Evolutionary conservation across 2,797 vertebrate genomes (phyloP).

Genomic region (Limosa lapponica): DNA sequence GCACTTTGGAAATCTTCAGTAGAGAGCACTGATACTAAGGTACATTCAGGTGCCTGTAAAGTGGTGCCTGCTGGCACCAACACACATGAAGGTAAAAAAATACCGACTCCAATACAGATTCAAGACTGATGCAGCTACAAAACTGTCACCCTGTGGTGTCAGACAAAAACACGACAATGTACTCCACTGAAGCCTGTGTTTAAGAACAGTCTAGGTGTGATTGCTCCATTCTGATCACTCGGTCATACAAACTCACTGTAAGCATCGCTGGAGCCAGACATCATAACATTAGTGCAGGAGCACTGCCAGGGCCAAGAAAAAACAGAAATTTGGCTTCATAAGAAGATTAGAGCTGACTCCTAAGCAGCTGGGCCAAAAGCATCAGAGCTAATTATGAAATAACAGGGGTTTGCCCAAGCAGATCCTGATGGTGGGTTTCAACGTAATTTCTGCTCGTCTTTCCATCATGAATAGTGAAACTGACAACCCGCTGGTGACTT

Average conservation of each 20-base stretch:
- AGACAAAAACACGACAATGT: not conserved
- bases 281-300: not conserved
- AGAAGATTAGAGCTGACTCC: not conserved
- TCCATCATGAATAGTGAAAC: not conserved
- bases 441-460: not conserved
- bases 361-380: constrained; percentile 11
- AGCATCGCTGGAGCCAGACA: not conserved
- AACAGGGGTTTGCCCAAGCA: constrained; percentile 14
- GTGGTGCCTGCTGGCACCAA: not conserved
- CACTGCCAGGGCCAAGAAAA: not conserved
- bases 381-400: constrained; percentile 32
- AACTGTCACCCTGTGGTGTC: not conserved
- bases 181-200: not conserved
- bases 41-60: not conserved
- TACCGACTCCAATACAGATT: not conserved
- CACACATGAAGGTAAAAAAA: not conserved
- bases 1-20: not conserved
- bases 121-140: not conserved
- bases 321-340: not conserved
- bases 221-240: not conserved
- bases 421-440: not conserved
- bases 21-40: not conserved
- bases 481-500: not conserved
- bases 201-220: not conserved
- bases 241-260: not conserved